Conservation (phyloP, 2,888 invertebrate species). For the Digitonthophagus gazella region DNA sequence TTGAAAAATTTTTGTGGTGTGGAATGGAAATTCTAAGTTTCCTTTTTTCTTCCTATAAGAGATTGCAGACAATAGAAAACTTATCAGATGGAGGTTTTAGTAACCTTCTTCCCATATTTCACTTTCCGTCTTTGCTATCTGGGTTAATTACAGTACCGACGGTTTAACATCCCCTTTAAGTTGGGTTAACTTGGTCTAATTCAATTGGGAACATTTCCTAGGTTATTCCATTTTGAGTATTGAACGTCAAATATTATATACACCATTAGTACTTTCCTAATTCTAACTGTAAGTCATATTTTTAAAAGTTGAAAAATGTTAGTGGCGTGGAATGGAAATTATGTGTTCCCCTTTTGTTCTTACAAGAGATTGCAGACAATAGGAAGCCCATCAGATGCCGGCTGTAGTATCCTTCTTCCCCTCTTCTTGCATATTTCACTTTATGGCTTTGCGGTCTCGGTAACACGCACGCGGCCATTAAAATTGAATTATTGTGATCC, state of each 20-base stretch:
- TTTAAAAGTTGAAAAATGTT: not conserved
- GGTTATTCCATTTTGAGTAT: too few species aligned
- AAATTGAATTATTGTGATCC: conserved; percentile 23
- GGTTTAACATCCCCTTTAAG: too few species aligned
- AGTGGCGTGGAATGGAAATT: not conserved
- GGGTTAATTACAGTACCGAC: too few species aligned
- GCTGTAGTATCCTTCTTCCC: not conserved
- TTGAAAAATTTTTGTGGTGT: too few species aligned
- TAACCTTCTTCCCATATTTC: not conserved
- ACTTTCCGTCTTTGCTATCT: not conserved
- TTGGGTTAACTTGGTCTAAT: too few species aligned
- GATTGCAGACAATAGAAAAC: not conserved
- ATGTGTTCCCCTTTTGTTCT: not conserved
- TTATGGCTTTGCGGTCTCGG: conserved; percentile 6
- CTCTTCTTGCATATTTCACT: not conserved
- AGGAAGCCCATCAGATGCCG: not conserved
- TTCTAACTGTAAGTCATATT: too few species aligned
- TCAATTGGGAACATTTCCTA: too few species aligned
- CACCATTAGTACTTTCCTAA: too few species aligned
- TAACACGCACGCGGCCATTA: conserved; percentile 18
- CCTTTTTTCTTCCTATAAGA: too few species aligned
- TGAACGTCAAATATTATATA: too few species aligned
- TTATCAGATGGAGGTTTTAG: not conserved
- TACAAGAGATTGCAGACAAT: not conserved
- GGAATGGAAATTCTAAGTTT: too few species aligned